Evolutionary conservation across 2,113 vertebrate species (phyloP).

Genomic region (Nothoprocta pentlandii): DNA sequence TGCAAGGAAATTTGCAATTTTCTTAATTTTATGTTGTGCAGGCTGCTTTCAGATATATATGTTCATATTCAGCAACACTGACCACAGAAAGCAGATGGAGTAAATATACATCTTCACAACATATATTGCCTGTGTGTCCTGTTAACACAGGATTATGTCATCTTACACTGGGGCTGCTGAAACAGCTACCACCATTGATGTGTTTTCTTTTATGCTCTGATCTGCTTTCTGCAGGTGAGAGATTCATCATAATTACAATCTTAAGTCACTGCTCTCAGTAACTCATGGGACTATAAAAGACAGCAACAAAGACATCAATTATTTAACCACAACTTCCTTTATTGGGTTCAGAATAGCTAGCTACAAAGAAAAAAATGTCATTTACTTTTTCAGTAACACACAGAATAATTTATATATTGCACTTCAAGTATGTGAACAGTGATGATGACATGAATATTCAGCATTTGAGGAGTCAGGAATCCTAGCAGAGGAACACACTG

Average conservation of each 20-base stretch:
- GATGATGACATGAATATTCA: constrained; percentile 36
- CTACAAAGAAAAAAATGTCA: constrained; percentile 15
- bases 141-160: background rate
- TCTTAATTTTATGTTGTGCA: background rate
- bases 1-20: background rate
- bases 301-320: constrained; percentile 20
- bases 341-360: background rate
- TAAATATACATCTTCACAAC: background rate
- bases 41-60: background rate
- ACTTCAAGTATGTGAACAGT: constrained; percentile 24
- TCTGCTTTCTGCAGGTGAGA: background rate
- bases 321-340: constrained; percentile 32
- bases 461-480: constrained; percentile 2
- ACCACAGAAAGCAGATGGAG: background rate
- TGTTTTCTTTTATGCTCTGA: background rate
- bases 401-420: constrained; percentile 28
- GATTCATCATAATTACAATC: constrained; percentile 3
- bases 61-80: background rate
- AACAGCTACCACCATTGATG: background rate
- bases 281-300: constrained; percentile 27
- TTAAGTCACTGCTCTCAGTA: background rate
- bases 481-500: constrained; percentile 20
- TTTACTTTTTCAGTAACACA: constrained; percentile 40
- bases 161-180: background rate
- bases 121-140: background rate